Evolutionary conservation across 2,888 invertebrate species (phyloP).

Genomic region (Lepidochrysops patricia): DNA sequence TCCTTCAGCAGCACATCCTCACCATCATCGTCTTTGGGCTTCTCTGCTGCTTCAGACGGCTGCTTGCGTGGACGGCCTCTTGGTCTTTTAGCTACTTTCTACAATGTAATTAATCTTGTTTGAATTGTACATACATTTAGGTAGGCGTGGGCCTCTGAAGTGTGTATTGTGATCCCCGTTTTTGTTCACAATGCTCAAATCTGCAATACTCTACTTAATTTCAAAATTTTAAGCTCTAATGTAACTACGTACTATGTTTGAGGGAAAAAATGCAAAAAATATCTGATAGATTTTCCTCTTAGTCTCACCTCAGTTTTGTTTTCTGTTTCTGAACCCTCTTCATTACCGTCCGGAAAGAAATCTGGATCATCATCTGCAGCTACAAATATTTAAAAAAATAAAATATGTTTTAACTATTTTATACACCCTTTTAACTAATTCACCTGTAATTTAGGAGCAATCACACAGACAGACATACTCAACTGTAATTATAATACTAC

Average conservation of each 20-base stretch:
- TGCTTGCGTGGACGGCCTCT: constrained; percentile 58
- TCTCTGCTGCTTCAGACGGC: constrained; percentile 23
- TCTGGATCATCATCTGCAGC: constrained; percentile 26
- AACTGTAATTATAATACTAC: too few species aligned
- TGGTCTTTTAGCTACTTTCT: constrained; percentile 34
- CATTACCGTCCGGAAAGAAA: constrained; percentile 38
- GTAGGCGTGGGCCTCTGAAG: too few species aligned
- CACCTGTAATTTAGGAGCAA: too few species aligned
- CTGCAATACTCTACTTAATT: not conserved
- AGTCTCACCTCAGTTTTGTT: constrained; percentile 30
- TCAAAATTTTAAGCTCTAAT: too few species aligned
- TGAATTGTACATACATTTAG: not conserved
- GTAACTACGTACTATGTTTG: too few species aligned
- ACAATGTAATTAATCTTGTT: constrained; percentile 11
- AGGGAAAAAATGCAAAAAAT: too few species aligned
- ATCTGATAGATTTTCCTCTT: not conserved
- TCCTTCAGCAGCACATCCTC: constrained; percentile 65
- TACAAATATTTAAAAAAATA: constrained; percentile 25
- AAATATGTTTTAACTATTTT: not conserved
- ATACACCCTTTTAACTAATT: too few species aligned
- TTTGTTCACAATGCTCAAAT: too few species aligned
- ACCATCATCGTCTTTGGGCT: constrained; percentile 34
- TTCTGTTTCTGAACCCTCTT: constrained; percentile 42
- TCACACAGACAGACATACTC: not conserved
- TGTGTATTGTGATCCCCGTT: too few species aligned